Evolutionary conservation across 2,797 vertebrate species (phyloP), one percentile per base, ranked within the genome.

Genomic region (Peromyscus attwateri): DNA sequence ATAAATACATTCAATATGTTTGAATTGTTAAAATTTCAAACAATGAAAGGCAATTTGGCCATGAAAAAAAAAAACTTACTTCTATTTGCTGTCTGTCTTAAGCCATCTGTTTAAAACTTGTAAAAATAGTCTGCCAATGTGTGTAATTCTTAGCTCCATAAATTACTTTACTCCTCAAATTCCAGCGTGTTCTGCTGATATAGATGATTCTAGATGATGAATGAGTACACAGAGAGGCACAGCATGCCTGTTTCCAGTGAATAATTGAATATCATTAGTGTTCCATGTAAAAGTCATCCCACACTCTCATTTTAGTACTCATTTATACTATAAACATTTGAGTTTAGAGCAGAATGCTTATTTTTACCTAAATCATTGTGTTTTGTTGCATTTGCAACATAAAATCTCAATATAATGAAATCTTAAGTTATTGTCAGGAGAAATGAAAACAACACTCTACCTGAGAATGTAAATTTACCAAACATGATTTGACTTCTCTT

Each of bases 81-180:
- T 98, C 97, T 97, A 85, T 97, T 98, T 98, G 89, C 94, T 98
- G 92, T 98, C 73, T 97, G 94, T 97, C 98, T 98, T 96, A 98
- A 98, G 90, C 97, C 97, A 98, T 98, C 98, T 98, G 98, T 98
- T 98, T 97, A 98, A 98, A 98, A 98, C 90, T 97, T 98, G 88
- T 97, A 98, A 98, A 98, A 98, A 89, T 75, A 94, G 77, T 89
- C 79, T 98, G 88, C 93, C 97, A 98, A 96, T 93, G 92, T n/a
- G 92, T 92, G 89, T 91, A 97, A 96, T 98, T 68, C 87, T 95
- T 97, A 98, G 57, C 6, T 34, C 93, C 97, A 93, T 97, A 98
- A 98, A 98, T 96, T 96, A 95, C 87, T 97, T 96, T 95, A 96
- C 94, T 97, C 91, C 93, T 75, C 89, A 91, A 96, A 92, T 49